Evolutionary conservation across 2,888 invertebrate genomes (phyloP).

Genomic region (Drosophila yooni): DNA sequence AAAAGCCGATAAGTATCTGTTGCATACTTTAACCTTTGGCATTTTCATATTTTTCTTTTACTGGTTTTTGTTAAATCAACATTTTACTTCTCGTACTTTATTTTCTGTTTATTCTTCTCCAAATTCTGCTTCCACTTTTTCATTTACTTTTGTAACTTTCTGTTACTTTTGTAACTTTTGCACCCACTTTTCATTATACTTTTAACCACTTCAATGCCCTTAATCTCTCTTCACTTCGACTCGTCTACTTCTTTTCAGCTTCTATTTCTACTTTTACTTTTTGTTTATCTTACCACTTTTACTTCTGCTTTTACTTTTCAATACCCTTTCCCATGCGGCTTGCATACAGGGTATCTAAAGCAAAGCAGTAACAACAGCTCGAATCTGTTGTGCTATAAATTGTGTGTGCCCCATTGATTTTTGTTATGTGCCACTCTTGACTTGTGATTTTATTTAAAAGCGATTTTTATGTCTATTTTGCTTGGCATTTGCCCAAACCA

Average conservation of each 20-base stretch:
- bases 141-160: not conserved
- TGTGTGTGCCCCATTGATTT: slow-evolving; percentile 65
- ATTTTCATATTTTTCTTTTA: not conserved
- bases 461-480: slow-evolving; percentile 47
- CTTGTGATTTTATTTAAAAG: slow-evolving; percentile 62
- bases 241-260: not conserved
- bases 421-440: slow-evolving; percentile 37
- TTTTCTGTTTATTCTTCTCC: not conserved
- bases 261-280: not conserved
- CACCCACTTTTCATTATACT: not conserved
- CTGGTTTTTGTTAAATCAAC: not conserved
- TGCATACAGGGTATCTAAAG: slow-evolving; percentile 14
- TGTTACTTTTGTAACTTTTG: not conserved
- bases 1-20: not conserved
- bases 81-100: not conserved
- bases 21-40: not conserved
- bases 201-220: not conserved
- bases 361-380: slow-evolving; percentile 19
- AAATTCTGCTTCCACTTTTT: not conserved
- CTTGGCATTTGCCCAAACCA: slow-evolving; percentile 18
- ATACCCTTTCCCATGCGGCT: too few relatives aligned
- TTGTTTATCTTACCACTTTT: not conserved
- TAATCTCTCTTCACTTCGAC: not conserved
- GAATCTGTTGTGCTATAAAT: slow-evolving; percentile 59
- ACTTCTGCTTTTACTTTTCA: not conserved